Evolutionary conservation across 2,888 invertebrate genomes (phyloP).

Genomic region (Hoplodrina blanda): DNA sequence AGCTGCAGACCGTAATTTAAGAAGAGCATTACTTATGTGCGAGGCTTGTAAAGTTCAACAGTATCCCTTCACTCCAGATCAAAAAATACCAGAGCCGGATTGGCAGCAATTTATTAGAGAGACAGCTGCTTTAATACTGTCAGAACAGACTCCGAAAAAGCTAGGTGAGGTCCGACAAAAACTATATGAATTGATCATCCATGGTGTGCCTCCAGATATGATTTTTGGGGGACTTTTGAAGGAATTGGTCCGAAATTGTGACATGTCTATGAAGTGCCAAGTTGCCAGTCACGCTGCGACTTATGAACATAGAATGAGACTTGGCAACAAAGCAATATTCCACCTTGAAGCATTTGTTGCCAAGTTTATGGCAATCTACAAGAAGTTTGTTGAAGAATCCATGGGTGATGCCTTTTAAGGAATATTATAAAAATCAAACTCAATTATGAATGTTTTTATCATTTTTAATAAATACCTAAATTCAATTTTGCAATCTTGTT

Average conservation of each 20-base stretch:
- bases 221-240: conserved; percentile 97
- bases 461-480: conserved; percentile 55
- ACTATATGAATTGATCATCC: conserved; percentile 97
- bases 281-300: conserved; percentile 96
- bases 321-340: conserved; percentile 98
- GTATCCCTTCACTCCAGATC: conserved; percentile 95
- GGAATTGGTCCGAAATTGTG: conserved; percentile 96
- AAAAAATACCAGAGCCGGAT: conserved; percentile 96
- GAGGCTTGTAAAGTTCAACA: conserved; percentile 98
- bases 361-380: conserved; percentile 98
- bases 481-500: conserved; percentile 32
- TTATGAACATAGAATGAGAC: conserved; percentile 97
- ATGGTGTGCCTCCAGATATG: conserved; percentile 97
- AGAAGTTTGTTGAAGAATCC: conserved; percentile 95
- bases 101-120: conserved; percentile 97
- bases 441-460: conserved; percentile 45
- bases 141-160: conserved; percentile 96
- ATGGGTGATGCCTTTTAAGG: conserved; percentile 90
- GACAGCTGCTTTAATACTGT: conserved; percentile 96
- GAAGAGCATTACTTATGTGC: conserved; percentile 97
- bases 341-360: conserved; percentile 99
- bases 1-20: conserved; percentile 96
- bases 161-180: conserved; percentile 96
- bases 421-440: conserved; percentile 25
- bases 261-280: conserved; percentile 96